Conservation (phyloP, 2,888 invertebrate species). For the Beris chalybata region DNA sequence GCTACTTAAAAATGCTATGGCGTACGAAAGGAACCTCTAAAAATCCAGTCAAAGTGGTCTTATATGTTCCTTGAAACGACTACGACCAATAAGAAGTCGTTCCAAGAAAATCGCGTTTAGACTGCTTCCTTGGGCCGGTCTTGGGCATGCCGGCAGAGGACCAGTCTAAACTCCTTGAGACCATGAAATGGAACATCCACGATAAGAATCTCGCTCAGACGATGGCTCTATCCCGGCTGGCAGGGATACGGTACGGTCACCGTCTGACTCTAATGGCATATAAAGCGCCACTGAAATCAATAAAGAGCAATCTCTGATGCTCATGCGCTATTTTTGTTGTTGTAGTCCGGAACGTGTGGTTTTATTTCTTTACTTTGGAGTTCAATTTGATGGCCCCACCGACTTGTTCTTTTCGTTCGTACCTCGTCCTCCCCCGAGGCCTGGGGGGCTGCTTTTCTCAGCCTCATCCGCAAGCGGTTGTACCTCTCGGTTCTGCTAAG, state of each 20-base stretch:
- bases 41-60: constrained; percentile 39
- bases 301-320: constrained; percentile 42
- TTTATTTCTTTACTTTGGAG: constrained; percentile 38
- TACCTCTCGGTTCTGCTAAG: constrained; percentile 1
- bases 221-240: constrained; percentile 33
- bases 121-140: constrained; percentile 33
- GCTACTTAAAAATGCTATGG: constrained; percentile 26
- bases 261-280: constrained; percentile 40
- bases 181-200: constrained; percentile 39
- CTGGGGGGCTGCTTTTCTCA: constrained; percentile 1
- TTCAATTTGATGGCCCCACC: constrained; percentile 34
- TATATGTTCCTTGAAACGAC: constrained; percentile 41
- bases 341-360: constrained; percentile 32
- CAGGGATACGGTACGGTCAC: constrained; percentile 27
- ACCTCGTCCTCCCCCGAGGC: background rate
- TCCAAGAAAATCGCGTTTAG: constrained; percentile 40
- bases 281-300: constrained; percentile 44
- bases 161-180: constrained; percentile 35
- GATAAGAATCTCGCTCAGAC: constrained; percentile 40
- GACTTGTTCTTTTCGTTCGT: constrained; percentile 20
- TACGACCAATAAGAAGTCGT: constrained; percentile 49
- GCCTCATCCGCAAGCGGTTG: background rate
- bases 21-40: constrained; percentile 35
- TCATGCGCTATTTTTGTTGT: constrained; percentile 41
- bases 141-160: constrained; percentile 15